These are phyloP conservation scores for Eumacrocentrus americanus DNA, from an alignment of 2,888 invertebrate genomes.

Conservation along the genomic window DNA sequence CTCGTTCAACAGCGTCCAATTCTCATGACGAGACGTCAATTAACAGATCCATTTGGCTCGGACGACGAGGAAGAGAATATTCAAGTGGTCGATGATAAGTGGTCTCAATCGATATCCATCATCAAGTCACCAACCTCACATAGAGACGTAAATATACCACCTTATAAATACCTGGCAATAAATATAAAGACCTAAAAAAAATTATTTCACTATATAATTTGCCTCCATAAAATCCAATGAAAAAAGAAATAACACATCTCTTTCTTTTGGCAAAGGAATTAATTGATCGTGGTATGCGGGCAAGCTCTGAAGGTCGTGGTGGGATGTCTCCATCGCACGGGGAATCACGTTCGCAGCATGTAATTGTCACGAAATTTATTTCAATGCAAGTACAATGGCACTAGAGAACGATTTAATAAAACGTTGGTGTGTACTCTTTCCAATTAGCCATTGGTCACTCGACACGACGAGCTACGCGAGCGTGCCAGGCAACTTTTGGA, in stretches of 20 bases:
- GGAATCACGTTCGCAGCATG: slow-evolving; percentile 55
- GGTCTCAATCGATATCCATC: slow-evolving; percentile 55
- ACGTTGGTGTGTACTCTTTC: slow-evolving; percentile 8
- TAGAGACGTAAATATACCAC: slow-evolving; percentile 57
- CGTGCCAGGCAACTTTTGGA: slow-evolving; percentile 82
- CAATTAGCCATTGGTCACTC: slow-evolving; percentile 74
- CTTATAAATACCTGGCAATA: neutral
- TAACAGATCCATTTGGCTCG: slow-evolving; percentile 89
- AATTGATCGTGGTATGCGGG: slow-evolving; percentile 52
- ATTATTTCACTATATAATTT: slow-evolving; percentile 10
- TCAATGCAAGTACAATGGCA: slow-evolving; percentile 16
- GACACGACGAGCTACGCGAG: slow-evolving; percentile 85
- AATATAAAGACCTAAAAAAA: neutral
- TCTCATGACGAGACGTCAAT: slow-evolving; percentile 84
- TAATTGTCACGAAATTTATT: slow-evolving; percentile 37
- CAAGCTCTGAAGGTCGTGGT: slow-evolving; percentile 54
- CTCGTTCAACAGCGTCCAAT: slow-evolving; percentile 56
- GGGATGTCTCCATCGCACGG: slow-evolving; percentile 53
- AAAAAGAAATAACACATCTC: too few relatives aligned
- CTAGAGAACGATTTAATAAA: slow-evolving; percentile 22
- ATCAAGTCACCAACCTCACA: slow-evolving; percentile 55
- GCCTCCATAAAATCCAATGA: slow-evolving; percentile 5
- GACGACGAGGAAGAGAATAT: slow-evolving; percentile 72
- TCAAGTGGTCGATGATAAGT: slow-evolving; percentile 57
- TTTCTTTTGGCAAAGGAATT: slow-evolving; percentile 45